These are phyloP conservation scores for Phrynocephalus versicolor DNA, from an alignment of 2,113 vertebrate genomes.

Conservation along the genomic window DNA sequence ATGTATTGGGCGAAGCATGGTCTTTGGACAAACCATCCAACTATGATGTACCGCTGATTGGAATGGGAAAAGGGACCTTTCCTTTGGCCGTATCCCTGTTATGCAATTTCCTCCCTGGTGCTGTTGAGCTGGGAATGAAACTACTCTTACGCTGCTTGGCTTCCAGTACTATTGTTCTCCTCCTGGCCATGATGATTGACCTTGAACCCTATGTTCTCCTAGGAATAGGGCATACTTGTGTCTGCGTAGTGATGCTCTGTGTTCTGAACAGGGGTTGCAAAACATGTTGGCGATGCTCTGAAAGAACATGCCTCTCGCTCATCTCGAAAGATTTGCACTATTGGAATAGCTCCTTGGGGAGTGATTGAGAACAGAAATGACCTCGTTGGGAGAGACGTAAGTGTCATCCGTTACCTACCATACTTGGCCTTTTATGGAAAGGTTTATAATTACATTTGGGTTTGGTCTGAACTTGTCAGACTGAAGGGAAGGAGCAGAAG, in stretches of 20 bases:
- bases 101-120: not conserved
- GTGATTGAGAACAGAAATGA: slow-evolving; percentile 98
- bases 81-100: not conserved
- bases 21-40: not conserved
- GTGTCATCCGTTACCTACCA: slow-evolving; percentile 49
- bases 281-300: slow-evolving; percentile 97
- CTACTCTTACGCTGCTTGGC: not conserved
- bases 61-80: not conserved
- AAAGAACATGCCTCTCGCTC: slow-evolving; percentile 95
- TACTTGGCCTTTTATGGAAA: not conserved
- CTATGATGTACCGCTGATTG: not conserved
- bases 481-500: no score
- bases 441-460: not conserved
- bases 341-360: slow-evolving; percentile 97
- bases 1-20: not conserved
- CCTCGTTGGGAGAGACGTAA: slow-evolving; percentile 97
- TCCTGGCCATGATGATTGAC: not conserved
- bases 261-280: slow-evolving; percentile 88
- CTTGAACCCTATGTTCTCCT: not conserved
- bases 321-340: slow-evolving; percentile 97
- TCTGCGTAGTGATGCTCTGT: slow-evolving; percentile 29
- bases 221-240: not conserved
- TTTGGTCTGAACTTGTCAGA: no score
- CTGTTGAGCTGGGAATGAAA: not conserved
- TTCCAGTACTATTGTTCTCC: no score